Conservation (phyloP, 2,797 vertebrate species). For the Poecilia velifera region DNA sequence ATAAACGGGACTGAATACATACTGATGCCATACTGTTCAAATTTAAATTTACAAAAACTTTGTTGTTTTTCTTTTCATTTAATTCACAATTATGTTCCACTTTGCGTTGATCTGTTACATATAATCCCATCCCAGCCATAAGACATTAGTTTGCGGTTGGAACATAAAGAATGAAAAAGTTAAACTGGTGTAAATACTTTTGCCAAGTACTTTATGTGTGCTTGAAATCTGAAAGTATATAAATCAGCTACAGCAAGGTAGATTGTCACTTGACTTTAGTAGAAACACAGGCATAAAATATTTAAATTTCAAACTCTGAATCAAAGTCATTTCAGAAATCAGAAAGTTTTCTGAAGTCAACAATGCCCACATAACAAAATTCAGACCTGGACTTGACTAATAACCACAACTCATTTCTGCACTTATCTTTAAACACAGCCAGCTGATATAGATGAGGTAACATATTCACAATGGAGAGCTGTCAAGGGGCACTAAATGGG, state of each 20-base stretch:
- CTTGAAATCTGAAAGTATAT: neutral
- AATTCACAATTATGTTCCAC: neutral
- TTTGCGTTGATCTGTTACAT: neutral
- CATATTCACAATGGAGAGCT: conserved; percentile 10
- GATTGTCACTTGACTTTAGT: neutral
- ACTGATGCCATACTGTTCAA: neutral
- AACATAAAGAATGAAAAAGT: neutral
- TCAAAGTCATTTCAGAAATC: neutral
- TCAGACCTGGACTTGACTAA: neutral
- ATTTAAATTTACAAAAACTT: neutral
- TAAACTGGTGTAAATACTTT: neutral
- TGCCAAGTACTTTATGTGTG: neutral
- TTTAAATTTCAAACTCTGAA: neutral
- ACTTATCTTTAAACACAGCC: conserved; percentile 27
- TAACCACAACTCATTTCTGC: conserved; percentile 13
- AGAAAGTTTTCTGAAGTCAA: neutral
- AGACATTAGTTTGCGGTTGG: neutral
- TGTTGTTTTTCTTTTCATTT: neutral
- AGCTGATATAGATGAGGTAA: conserved; percentile 20
- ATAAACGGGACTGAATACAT: neutral
- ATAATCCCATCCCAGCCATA: neutral
- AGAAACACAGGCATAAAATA: neutral
- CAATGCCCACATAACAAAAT: neutral
- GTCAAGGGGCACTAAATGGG: conserved; percentile 24
- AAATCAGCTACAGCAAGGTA: neutral